Percentiles rank a stretch among this genome's conserved stretches.
Evolutionary conservation across 2,888 invertebrate genomes (phyloP).

Genomic region (Drosophila conformis): DNA sequence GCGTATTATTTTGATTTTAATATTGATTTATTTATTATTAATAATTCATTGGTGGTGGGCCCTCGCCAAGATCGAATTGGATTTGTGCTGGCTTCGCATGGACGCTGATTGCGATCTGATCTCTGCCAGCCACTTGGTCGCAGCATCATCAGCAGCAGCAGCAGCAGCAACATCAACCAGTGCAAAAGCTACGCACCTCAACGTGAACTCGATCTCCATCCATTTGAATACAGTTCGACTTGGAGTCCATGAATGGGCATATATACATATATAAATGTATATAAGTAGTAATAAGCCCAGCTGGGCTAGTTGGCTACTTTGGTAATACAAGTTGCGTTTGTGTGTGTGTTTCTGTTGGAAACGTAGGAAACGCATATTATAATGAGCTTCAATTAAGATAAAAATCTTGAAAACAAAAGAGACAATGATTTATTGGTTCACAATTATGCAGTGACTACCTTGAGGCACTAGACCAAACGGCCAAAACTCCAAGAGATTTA

Average conservation of each 20-base stretch:
- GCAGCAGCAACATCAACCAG: conserved; percentile 23
- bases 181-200: conserved; percentile 63
- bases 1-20: conserved; percentile 83
- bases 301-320: conserved; percentile 29
- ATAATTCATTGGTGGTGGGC: conserved; percentile 83
- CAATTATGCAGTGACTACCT: conserved; percentile 67
- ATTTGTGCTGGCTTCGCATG: conserved; percentile 20
- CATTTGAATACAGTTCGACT: conserved; percentile 50
- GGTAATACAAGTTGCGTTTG: conserved; percentile 62
- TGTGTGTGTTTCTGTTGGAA: conserved; percentile 22
- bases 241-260: conserved; percentile 55
- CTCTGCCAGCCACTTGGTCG: conserved; percentile 35
- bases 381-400: conserved; percentile 81
- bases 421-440: conserved; percentile 76
- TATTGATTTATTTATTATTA: conserved; percentile 85
- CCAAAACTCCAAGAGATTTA: conserved; percentile 21
- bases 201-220: conserved; percentile 32
- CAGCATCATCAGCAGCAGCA: not conserved
- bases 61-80: conserved; percentile 56
- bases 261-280: not conserved
- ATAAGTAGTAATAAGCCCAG: conserved; percentile 7
- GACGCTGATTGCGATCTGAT: conserved; percentile 72
- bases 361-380: conserved; percentile 78
- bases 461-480: conserved; percentile 57
- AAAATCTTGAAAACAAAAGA: conserved; percentile 74